Conservation (phyloP, 2,113 vertebrate species). For the Hydropotes inermis region DNA sequence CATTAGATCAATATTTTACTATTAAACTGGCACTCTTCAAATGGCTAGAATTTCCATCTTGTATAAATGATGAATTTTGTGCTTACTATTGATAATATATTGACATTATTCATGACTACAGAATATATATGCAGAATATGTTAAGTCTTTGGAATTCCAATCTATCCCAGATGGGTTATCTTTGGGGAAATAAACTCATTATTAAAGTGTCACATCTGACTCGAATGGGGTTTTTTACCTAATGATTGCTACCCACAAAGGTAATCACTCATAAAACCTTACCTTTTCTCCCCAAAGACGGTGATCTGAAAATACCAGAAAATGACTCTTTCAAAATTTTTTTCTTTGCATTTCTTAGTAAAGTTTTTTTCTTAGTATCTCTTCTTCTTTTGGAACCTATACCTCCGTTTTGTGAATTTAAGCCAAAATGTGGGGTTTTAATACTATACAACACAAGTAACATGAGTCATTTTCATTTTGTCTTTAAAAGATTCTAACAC, state of each 20-base stretch:
- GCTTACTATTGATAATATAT: background rate
- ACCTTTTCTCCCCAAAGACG: background rate
- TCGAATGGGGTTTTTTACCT: background rate
- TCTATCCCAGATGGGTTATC: background rate
- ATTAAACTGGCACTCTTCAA: background rate
- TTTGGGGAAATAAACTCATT: background rate
- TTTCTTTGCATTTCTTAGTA: background rate
- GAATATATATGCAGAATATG: background rate
- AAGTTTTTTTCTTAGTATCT: background rate
- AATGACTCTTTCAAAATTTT: background rate
- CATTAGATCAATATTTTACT: background rate
- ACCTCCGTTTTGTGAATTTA: background rate
- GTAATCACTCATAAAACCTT: background rate
- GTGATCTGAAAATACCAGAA: conserved; percentile 1
- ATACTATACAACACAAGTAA: background rate
- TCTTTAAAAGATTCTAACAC: conserved; percentile 34
- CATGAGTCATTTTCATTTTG: background rate
- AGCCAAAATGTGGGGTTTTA: background rate
- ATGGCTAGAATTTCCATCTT: background rate
- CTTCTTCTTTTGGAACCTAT: background rate
- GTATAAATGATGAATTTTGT: background rate
- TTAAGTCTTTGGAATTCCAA: background rate
- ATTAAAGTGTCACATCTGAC: background rate
- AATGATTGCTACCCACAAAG: background rate
- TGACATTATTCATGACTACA: background rate